Evolutionary conservation across 2,113 vertebrate genomes (phyloP), one percentile per base, ranked within the genome.

Genomic region (Sceloporus undulatus): DNA sequence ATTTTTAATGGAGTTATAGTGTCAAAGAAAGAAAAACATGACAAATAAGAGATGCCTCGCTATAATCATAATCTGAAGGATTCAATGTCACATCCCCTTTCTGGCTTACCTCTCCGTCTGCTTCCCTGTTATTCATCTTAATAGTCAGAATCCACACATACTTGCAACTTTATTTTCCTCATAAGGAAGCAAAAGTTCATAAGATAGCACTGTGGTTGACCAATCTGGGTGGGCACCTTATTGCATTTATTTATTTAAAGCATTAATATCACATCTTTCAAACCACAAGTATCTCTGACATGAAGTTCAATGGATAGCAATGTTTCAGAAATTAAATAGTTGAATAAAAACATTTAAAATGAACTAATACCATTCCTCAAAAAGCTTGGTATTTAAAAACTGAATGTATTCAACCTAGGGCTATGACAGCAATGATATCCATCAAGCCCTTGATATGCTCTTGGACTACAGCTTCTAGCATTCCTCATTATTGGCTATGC

Each of bases 11-110:
- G 13, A 1, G 29, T 16, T 90, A 23, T 65, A 85, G 71, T 92
- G 77, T 79, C 9, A 82, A 82, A 89, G 84, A 9, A 9, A 1
- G 4, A 87, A 82, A 73, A 9, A 56, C 38, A 9, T 0, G 77
- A 3, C 34, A 70, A 85, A 66, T 8, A 52, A 8, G 25, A 54
- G n/a, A 79, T 82, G 92, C 86, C 92, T 85, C 84, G 86, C 2
- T 77, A 10, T 83, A 82, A 85, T 75, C 34, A 40, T 82, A 7
- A 27, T 78, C 82, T 62, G 42, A 78, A 52, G 13, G 74, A 21
- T 5, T 90, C 73, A 16, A 27, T 74, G 34, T 73, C 23, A 38
- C 0, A 66, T 6, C 77, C 85, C 0, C 79, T 85, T 87, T 21
- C 59, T 82, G 0, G 48, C 90, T 90, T 52, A 23, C 23, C 1